Percentiles rank a stretch among this genome's conserved stretches.
Evolutionary conservation across 2,888 invertebrate species (phyloP).

Genomic region (Eumacrocentrus americanus): DNA sequence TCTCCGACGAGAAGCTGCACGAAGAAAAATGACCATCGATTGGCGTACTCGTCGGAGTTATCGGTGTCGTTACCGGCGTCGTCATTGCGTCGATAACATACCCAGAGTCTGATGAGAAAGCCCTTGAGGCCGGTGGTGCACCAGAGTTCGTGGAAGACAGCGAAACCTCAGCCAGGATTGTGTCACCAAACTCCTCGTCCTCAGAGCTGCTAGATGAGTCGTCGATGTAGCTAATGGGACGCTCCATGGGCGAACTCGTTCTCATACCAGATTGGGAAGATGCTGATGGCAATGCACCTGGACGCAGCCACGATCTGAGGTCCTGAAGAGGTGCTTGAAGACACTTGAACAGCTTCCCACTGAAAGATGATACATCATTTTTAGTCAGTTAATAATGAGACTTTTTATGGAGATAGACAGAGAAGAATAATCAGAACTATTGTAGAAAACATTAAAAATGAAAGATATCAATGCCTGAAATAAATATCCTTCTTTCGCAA

Average conservation of each 20-base stretch:
- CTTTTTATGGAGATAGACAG: too few species aligned
- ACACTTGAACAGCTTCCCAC: constrained; percentile 67
- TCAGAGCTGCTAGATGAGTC: constrained; percentile 55
- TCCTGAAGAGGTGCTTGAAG: constrained; percentile 67
- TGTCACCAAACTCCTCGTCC: constrained; percentile 62
- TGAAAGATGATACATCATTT: too few species aligned
- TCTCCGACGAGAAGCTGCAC: constrained; percentile 57
- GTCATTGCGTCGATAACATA: constrained; percentile 35
- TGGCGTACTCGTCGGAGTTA: constrained; percentile 24
- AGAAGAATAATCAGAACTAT: too few species aligned
- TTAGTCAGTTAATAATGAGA: too few species aligned
- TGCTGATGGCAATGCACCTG: constrained; percentile 46
- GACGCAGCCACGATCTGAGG: constrained; percentile 66
- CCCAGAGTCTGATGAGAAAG: constrained; percentile 59
- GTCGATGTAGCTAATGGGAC: constrained; percentile 56
- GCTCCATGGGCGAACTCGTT: constrained; percentile 55
- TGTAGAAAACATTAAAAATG: constrained; percentile 4
- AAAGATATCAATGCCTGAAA: background rate
- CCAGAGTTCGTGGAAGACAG: constrained; percentile 53
- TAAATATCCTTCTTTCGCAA: too few species aligned
- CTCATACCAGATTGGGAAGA: constrained; percentile 45
- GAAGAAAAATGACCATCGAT: constrained; percentile 28
- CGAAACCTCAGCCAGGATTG: constrained; percentile 62
- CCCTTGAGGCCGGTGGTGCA: constrained; percentile 52
- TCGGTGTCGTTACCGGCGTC: constrained; percentile 18